Evolutionary conservation across 2,113 vertebrate genomes (phyloP).

Genomic region (Brachypteracias leptosomus): DNA sequence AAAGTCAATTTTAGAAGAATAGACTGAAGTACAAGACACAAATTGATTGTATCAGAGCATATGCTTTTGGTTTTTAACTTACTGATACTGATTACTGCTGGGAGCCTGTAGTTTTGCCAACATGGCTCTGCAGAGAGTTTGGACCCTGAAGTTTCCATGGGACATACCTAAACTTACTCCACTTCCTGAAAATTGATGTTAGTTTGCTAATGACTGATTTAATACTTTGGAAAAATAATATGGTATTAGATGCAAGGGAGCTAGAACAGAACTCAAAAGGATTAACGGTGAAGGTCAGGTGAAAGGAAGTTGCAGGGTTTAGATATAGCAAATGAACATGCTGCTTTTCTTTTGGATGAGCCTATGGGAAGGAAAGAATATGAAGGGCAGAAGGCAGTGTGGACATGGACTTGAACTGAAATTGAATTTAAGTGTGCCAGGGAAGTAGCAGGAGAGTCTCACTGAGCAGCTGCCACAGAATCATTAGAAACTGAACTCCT

Average conservation of each 20-base stretch:
- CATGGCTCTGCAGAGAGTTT: background rate
- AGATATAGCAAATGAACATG: background rate
- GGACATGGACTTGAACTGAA: background rate
- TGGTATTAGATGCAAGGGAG: background rate
- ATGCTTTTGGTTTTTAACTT: background rate
- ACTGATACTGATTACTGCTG: background rate
- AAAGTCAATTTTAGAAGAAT: background rate
- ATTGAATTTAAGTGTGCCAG: background rate
- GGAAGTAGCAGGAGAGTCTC: background rate
- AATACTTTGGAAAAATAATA: background rate
- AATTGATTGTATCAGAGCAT: background rate
- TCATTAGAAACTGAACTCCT: background rate
- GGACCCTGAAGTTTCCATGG: background rate
- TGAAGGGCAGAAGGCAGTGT: background rate
- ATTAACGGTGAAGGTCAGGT: background rate
- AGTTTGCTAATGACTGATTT: background rate
- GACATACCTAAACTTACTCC: background rate
- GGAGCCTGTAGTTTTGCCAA: background rate
- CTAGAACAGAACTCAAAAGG: background rate
- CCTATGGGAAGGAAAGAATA: background rate
- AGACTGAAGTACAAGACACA: background rate
- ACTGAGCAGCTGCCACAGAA: background rate
- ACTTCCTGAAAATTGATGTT: background rate
- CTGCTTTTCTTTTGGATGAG: background rate
- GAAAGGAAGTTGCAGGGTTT: background rate